phyloP scores from a whole-genome alignment of 2,113 vertebrate genomes.

The Clarias macrocephalus region DNA sequence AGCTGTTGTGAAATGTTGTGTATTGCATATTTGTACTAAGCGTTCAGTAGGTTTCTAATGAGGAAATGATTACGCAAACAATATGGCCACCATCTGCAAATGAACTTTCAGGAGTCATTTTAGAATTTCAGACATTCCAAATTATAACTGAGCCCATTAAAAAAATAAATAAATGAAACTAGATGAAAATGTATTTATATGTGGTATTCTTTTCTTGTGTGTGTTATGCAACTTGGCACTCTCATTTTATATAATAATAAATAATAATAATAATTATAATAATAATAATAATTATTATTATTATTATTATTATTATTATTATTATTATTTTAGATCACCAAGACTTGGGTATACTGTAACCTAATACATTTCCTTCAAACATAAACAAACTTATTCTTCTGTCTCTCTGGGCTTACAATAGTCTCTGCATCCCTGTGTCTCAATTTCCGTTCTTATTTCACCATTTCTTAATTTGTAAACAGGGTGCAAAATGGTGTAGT shows the following conservation, averaged over 20 bases:
- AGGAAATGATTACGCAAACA: not conserved
- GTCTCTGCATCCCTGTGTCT: not conserved
- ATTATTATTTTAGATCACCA: not conserved
- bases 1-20: not conserved
- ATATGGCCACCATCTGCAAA: not conserved
- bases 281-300: no score
- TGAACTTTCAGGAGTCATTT: not conserved
- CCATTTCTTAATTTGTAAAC: not conserved
- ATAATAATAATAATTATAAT: no score
- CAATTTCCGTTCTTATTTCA: not conserved
- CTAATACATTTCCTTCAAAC: slow-evolving; percentile 10
- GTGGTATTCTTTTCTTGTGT: not conserved
- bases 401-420: not conserved
- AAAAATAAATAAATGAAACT: not conserved
- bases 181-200: not conserved
- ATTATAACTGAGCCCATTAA: not conserved
- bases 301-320: no score
- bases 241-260: no score
- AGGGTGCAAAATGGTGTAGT: not conserved
- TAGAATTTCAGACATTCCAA: no score
- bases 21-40: not conserved
- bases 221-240: not conserved
- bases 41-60: not conserved
- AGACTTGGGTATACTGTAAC: not conserved
- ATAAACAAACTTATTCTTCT: not conserved